phyloP scores from a whole-genome alignment of 2,888 invertebrate genomes.

The Tanypteryx hageni region DNA sequence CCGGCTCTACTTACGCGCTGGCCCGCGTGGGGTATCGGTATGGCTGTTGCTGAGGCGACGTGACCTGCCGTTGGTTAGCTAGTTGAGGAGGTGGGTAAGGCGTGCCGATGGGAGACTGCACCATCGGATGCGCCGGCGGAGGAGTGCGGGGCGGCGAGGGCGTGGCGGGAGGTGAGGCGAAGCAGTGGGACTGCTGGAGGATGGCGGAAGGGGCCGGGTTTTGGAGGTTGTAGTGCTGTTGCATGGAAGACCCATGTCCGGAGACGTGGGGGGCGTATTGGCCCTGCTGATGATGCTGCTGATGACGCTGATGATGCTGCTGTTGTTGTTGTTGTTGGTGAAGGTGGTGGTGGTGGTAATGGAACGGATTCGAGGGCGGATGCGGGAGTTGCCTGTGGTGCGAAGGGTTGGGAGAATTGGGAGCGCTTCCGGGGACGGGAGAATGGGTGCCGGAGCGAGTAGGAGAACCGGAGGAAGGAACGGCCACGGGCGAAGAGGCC shows the following conservation, averaged over 20 bases:
- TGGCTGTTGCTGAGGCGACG: constrained; percentile 36
- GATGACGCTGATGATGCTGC: background rate
- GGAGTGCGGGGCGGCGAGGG: constrained; percentile 49
- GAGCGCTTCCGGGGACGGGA: constrained; percentile 58
- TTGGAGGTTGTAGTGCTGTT: background rate
- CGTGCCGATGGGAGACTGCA: background rate
- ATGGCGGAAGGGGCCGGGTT: background rate
- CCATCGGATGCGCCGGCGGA: constrained; percentile 50
- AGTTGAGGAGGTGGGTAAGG: background rate
- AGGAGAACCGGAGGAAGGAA: constrained; percentile 1
- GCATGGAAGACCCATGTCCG: background rate
- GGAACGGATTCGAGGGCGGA: constrained; percentile 26
- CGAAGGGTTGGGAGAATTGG: constrained; percentile 55
- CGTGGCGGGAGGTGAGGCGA: constrained; percentile 35
- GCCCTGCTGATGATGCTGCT: background rate
- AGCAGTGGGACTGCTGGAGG: constrained; percentile 55
- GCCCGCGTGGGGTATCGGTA: background rate
- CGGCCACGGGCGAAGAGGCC: constrained; percentile 33
- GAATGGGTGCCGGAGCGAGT: constrained; percentile 15
- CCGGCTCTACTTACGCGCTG: constrained; percentile 24
- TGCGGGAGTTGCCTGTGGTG: constrained; percentile 47
- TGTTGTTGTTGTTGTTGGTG: constrained; percentile 4
- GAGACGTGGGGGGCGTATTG: background rate
- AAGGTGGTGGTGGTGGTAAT: background rate
- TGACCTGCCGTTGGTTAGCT: constrained; percentile 17